These are phyloP conservation scores for Onthophagus sagittarius DNA, from an alignment of 2,888 invertebrate species.

Conservation along the genomic window DNA sequence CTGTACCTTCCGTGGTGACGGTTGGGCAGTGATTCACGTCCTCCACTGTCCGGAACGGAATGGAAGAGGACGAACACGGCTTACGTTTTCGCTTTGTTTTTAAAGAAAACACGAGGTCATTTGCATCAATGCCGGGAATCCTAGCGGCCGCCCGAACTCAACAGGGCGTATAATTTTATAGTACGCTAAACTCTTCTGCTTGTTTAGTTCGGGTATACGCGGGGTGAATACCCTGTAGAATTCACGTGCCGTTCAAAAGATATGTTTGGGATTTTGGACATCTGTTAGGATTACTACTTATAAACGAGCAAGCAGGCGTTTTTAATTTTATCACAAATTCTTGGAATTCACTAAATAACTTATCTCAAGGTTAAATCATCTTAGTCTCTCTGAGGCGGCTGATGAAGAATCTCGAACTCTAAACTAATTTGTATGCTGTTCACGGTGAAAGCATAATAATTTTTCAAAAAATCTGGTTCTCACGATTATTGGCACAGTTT, in stretches of 20 bases:
- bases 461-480: background rate
- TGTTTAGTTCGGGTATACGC: background rate
- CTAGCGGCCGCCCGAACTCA: background rate
- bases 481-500: background rate
- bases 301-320: background rate
- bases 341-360: background rate
- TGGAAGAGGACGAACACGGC: slow-evolving; percentile 7
- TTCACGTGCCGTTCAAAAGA: background rate
- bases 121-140: slow-evolving; percentile 20
- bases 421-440: background rate
- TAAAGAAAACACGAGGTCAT: slow-evolving; percentile 25
- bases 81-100: slow-evolving; percentile 25
- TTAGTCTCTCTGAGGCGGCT: background rate
- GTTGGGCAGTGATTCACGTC: slow-evolving; percentile 26
- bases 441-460: background rate
- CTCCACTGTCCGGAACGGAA: slow-evolving; percentile 27
- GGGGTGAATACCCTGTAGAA: background rate
- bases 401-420: background rate
- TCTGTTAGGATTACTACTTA: background rate
- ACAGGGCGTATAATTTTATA: background rate
- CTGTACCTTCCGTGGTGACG: background rate
- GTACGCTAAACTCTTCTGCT: background rate
- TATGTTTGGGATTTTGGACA: background rate
- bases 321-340: background rate
- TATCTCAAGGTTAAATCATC: background rate